Percentiles rank a stretch among this genome's conserved stretches.
These are phyloP conservation scores for Carcina quercana DNA, from an alignment of 2,888 invertebrate species.

Conservation along the genomic window DNA sequence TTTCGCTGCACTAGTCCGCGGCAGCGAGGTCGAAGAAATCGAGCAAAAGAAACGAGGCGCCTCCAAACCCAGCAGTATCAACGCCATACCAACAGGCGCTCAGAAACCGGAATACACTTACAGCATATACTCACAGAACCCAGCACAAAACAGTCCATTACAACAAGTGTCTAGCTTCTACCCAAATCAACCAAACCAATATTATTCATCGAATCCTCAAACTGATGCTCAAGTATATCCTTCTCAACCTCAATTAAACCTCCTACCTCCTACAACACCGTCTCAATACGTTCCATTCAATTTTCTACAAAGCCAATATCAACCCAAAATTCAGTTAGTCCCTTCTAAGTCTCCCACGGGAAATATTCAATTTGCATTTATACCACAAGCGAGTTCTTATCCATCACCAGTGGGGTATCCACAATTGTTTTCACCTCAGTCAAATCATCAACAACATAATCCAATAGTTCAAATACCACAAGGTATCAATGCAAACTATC, in stretches of 20 bases:
- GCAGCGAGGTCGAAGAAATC: constrained; percentile 51
- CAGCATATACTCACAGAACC: constrained; percentile 49
- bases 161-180: constrained; percentile 53
- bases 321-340: constrained; percentile 57
- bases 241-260: constrained; percentile 38
- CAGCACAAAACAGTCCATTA: constrained; percentile 27
- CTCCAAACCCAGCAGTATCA: constrained; percentile 47
- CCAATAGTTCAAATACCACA: constrained; percentile 49
- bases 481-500: constrained; percentile 37
- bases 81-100: constrained; percentile 54
- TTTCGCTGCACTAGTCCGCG: constrained; percentile 42
- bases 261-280: constrained; percentile 36
- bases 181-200: constrained; percentile 51
- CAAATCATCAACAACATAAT: constrained; percentile 27
- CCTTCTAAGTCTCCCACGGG: constrained; percentile 46
- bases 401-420: constrained; percentile 40
- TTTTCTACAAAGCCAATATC: constrained; percentile 58
- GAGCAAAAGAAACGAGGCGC: constrained; percentile 64
- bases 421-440: constrained; percentile 36
- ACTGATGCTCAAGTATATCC: constrained; percentile 27
- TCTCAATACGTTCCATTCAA: constrained; percentile 55
- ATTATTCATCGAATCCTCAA: constrained; percentile 36
- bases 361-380: constrained; percentile 48
- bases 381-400: constrained; percentile 38
- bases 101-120: constrained; percentile 66